phyloP scores from a whole-genome alignment of 2,113 vertebrate genomes.

The Polyodon spathula region DNA sequence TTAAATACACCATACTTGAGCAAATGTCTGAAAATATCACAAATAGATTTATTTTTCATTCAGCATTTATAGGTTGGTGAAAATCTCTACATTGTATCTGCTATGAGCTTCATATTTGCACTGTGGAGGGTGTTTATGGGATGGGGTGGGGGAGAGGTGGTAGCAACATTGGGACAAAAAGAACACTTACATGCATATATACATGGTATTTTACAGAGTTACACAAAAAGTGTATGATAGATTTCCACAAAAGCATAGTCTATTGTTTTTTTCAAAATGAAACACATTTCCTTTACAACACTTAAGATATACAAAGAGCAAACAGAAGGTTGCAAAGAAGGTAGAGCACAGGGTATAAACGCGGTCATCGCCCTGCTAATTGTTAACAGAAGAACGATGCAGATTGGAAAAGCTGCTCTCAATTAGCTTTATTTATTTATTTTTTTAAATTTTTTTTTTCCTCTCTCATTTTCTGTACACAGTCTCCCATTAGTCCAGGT shows the following conservation, averaged over 20 bases:
- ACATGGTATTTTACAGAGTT: conserved; percentile 98
- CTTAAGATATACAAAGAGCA: conserved; percentile 97
- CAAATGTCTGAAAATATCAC: conserved; percentile 99
- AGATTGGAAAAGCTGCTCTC: conserved; percentile 77
- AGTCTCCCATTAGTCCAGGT: conserved; percentile 74
- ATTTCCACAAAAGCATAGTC: conserved; percentile 85
- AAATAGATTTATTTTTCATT: conserved; percentile 99
- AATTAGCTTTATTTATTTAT: conserved; percentile 78
- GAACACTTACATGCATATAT: conserved; percentile 98
- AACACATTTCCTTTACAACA: conserved; percentile 95
- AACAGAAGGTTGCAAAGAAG: conserved; percentile 85
- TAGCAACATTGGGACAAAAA: conserved; percentile 88
- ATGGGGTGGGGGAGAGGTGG: conserved; percentile 23
- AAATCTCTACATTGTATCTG: conserved; percentile 81
- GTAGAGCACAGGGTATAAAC: conserved; percentile 77
- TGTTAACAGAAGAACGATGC: conserved; percentile 81
- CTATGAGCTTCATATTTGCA: conserved; percentile 69
- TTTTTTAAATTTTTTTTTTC: conserved; percentile 39
- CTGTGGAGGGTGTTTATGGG: conserved; percentile 20
- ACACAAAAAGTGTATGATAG: conserved; percentile 95
- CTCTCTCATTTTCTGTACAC: conserved; percentile 59
- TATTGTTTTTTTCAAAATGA: conserved; percentile 64
- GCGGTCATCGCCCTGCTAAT: conserved; percentile 75
- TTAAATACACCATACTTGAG: conserved; percentile 99
- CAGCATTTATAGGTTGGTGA: conserved; percentile 93